Base-by-base conservation (phyloP, 30 jellyfish, hydroid and myxozoan genomes). In the Haliclystus octoradiatus region DNA sequence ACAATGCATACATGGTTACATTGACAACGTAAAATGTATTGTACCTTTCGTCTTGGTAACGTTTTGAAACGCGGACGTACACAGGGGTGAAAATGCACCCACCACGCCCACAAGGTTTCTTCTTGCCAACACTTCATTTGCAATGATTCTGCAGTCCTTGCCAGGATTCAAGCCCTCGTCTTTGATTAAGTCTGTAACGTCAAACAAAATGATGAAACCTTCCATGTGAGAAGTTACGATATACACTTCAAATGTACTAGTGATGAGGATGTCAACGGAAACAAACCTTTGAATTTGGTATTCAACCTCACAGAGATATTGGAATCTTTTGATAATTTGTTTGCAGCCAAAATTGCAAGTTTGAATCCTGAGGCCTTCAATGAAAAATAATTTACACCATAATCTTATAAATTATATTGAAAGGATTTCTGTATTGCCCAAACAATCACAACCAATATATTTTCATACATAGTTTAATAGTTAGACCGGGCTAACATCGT, bases 11-110 rank as follows among this genome's bases (percentile, higher is more conserved):
- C 31, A n/a, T 26, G 27, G n/a, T 15, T 57, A 24, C 19, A 60
- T 26, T 13, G 12, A 60, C 57, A 19, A 40, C 19, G 57, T 40
- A 23, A 15, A 12, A 50, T 1, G 24, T 28, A 33, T 3, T 84
- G 22, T 63, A 88, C 97, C 90, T 66, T 67, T 26, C 1, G 60
- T 2, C 40, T 13, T 69, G n/a, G 81, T 74, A 33, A 33, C 63
- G 33, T 81, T 62, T 57, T 88, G 94, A 27, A 80, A 52, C 1
- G 51, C 27, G 9, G 24, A 57, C 7, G 97, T 52, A 51, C 97
- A 88, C 3, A 66, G n/a, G 19, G 94, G 81, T 5, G 93, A 74
- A 53, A 73, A 76, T 33, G 73, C 95, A 28, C 97, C 97, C 26
- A 88, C 66, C 3, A 88, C 33, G 24, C 97, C 97, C 32, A 75